phyloP scores from a whole-genome alignment of 2,797 vertebrate species.

The Pyrocephalus nanus region DNA sequence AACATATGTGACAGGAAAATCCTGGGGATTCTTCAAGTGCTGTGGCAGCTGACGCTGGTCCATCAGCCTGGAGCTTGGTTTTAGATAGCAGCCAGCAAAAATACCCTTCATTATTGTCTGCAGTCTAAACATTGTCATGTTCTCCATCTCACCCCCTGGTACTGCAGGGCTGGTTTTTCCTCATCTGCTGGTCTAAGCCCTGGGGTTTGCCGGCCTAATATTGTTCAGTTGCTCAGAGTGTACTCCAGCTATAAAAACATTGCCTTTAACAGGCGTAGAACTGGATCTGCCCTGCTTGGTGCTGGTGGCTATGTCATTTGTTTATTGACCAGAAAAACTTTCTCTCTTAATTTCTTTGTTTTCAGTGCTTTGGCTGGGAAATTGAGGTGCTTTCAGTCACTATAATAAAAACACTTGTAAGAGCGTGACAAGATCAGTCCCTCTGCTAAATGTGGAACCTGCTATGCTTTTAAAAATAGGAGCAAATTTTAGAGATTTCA shows the following conservation, averaged over 20 bases:
- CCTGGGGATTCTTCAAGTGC: constrained; percentile 18
- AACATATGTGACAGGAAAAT: constrained; percentile 14
- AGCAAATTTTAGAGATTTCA: not conserved
- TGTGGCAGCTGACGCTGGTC: not conserved
- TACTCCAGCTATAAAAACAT: constrained; percentile 54
- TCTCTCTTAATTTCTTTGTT: constrained; percentile 2
- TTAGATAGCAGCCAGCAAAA: constrained; percentile 46
- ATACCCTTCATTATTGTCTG: constrained; percentile 54
- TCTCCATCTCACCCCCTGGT: constrained; percentile 38
- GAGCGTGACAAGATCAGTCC: not conserved
- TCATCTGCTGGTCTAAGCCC: not conserved
- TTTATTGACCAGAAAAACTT: not conserved
- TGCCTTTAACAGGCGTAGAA: not conserved
- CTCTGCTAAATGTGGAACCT: not conserved
- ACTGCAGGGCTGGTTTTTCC: not conserved
- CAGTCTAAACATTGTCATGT: constrained; percentile 34
- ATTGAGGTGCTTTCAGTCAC: not conserved
- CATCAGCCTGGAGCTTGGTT: not conserved
- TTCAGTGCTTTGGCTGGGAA: not conserved
- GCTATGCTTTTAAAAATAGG: not conserved
- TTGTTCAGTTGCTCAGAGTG: constrained; percentile 1
- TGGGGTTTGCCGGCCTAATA: not conserved
- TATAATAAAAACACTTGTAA: not conserved
- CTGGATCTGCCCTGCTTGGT: not conserved
- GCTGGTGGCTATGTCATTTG: not conserved